phyloP scores from a whole-genome alignment of 1,140 invertebrate species.

The Drosophila littoralis region DNA sequence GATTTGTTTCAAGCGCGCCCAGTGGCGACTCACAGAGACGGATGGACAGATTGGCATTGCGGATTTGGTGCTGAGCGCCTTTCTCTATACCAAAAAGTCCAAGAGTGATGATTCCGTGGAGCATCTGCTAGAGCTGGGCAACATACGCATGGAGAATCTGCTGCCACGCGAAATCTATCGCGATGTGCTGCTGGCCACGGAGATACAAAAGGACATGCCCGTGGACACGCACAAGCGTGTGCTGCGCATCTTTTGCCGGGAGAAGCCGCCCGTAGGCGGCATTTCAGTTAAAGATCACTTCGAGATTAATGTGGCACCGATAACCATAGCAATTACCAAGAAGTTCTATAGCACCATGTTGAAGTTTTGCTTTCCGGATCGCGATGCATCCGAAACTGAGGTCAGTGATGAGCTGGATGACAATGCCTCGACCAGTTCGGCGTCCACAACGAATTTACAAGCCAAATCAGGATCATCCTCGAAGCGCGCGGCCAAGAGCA shows the following conservation, averaged over 20 bases:
- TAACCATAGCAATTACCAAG: constrained; percentile 97
- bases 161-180: constrained; percentile 97
- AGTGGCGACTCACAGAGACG: constrained; percentile 98
- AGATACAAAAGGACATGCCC: constrained; percentile 95
- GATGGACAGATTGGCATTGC: constrained; percentile 99
- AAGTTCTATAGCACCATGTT: constrained; percentile 99
- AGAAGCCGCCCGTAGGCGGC: constrained; percentile 96
- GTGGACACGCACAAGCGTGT: constrained; percentile 92
- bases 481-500: constrained; percentile 83
- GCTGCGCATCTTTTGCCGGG: constrained; percentile 94
- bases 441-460: constrained; percentile 76
- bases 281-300: constrained; percentile 99
- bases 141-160: constrained; percentile 97
- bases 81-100: constrained; percentile 98
- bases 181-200: constrained; percentile 95
- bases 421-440: constrained; percentile 82
- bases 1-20: constrained; percentile 99
- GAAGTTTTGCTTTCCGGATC: constrained; percentile 99
- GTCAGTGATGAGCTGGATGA: constrained; percentile 87
- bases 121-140: constrained; percentile 98
- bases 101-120: constrained; percentile 98
- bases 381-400: constrained; percentile 92
- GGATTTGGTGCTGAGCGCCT: constrained; percentile 97
- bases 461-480: constrained; percentile 77
- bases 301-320: constrained; percentile 97